phyloP scores from a whole-genome alignment of 2,113 vertebrate species.

The Zosterops japonicus region DNA sequence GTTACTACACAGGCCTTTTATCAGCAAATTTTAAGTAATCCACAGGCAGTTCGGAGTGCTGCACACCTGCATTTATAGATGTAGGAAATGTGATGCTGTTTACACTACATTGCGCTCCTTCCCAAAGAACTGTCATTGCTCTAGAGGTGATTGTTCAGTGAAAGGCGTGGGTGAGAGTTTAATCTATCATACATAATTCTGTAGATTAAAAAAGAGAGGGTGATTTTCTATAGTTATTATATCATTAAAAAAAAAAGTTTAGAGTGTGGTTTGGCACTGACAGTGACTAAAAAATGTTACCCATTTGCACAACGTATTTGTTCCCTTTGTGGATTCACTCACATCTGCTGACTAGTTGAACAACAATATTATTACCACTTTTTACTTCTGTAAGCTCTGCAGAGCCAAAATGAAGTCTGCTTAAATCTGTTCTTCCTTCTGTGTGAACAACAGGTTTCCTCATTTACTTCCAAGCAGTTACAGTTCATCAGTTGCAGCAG shows the following conservation, averaged over 20 bases:
- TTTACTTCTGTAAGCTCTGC: neutral
- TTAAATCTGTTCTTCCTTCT: neutral
- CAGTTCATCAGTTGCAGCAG: neutral
- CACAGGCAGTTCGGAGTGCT: neutral
- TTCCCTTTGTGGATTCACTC: neutral
- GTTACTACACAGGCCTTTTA: neutral
- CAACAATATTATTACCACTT: conserved; percentile 4
- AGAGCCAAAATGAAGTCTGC: neutral
- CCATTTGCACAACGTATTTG: neutral
- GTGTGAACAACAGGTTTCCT: conserved; percentile 1
- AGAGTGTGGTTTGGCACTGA: neutral
- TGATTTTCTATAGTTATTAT: neutral
- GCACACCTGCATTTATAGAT: neutral
- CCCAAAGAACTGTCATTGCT: neutral
- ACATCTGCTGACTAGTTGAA: conserved; percentile 38
- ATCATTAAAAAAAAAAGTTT: neutral
- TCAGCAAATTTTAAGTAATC: neutral
- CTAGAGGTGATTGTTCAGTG: neutral
- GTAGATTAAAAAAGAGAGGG: neutral
- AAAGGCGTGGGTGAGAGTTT: neutral
- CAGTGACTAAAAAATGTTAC: neutral
- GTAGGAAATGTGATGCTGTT: neutral
- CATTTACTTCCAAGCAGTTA: neutral
- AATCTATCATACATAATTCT: neutral
- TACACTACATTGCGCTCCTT: neutral